Conservation (phyloP, 2,888 invertebrate species). For the Tetranychus piercei region DNA sequence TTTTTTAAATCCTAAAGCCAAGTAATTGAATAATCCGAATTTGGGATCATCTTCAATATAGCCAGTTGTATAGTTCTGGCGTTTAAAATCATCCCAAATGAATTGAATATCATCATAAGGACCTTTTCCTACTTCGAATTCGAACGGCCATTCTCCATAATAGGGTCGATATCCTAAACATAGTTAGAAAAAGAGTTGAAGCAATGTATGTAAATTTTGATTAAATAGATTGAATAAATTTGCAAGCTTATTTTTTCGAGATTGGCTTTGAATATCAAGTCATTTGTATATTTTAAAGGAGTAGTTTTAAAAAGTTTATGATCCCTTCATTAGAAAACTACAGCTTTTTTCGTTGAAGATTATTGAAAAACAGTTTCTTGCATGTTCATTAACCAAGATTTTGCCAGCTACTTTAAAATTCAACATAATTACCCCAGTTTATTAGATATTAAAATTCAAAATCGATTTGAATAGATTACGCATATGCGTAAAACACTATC, state of each 20-base stretch:
- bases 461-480: too few relatives aligned
- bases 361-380: too few relatives aligned
- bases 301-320: too few relatives aligned
- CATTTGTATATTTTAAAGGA: too few relatives aligned
- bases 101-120: constrained; percentile 45
- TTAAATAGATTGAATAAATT: neutral
- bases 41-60: constrained; percentile 62
- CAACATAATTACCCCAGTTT: too few relatives aligned
- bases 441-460: too few relatives aligned
- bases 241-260: neutral
- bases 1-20: constrained; percentile 37
- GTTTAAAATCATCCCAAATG: constrained; percentile 48
- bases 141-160: constrained; percentile 18
- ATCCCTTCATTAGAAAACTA: too few relatives aligned
- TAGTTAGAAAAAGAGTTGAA: neutral
- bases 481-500: too few relatives aligned
- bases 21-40: constrained; percentile 57
- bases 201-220: neutral
- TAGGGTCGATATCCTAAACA: neutral
- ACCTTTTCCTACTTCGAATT: constrained; percentile 29
- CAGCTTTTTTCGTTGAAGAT: too few relatives aligned
- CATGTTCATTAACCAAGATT: too few relatives aligned
- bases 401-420: too few relatives aligned
- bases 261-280: too few relatives aligned
- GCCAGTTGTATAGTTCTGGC: constrained; percentile 49